phyloP scores from a whole-genome alignment of 2,888 invertebrate genomes.

The Germaria angustata region DNA sequence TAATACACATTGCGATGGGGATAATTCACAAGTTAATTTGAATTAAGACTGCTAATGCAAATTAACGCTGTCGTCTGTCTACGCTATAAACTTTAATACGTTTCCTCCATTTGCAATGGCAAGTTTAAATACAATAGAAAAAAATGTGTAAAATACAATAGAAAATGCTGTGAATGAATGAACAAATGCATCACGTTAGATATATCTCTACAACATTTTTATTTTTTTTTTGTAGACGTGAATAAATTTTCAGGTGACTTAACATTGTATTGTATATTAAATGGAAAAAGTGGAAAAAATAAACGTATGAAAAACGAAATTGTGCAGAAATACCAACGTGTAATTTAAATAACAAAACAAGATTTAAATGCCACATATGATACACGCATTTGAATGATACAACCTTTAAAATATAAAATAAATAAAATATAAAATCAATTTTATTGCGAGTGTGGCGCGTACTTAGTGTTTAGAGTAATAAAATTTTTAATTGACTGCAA shows the following conservation, averaged over 20 bases:
- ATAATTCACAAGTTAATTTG: no score
- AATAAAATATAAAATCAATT: not conserved
- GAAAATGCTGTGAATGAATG: slow-evolving; percentile 35
- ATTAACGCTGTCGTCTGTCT: no score
- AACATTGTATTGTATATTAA: slow-evolving; percentile 32
- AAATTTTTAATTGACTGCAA: no score
- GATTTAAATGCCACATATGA: not conserved
- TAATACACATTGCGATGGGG: no score
- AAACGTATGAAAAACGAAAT: slow-evolving; percentile 36
- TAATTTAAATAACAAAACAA: not conserved
- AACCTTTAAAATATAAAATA: not conserved
- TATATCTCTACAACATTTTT: not conserved
- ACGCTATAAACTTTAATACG: not conserved
- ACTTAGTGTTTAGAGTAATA: no score
- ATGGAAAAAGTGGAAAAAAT: slow-evolving; percentile 16
- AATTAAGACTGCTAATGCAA: no score
- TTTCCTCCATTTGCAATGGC: not conserved
- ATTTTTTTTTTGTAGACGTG: slow-evolving; percentile 4
- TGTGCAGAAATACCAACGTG: slow-evolving; percentile 42
- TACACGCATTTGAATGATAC: not conserved
- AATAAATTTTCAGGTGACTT: slow-evolving; percentile 40
- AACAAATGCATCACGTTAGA: slow-evolving; percentile 34
- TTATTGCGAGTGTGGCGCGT: no score
- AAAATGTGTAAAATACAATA: not conserved
- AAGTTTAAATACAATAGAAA: not conserved